These are phyloP conservation scores for Lepidonotus clava DNA, from an alignment of 2,888 invertebrate genomes.

Conservation along the genomic window DNA sequence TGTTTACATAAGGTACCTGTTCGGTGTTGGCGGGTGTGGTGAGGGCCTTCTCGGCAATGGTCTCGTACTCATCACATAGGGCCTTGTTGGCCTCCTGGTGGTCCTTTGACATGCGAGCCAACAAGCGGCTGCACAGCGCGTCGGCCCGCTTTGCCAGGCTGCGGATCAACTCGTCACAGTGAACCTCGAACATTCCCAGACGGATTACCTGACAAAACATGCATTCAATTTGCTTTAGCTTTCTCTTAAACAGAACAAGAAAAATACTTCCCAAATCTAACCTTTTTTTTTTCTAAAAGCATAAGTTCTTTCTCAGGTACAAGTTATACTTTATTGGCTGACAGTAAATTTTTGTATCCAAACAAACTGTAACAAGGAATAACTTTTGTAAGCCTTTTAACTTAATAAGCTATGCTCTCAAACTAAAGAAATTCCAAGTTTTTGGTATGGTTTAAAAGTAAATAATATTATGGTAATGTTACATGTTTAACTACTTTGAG, in stretches of 20 bases:
- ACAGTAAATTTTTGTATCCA: too few relatives aligned
- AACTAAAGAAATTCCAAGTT: too few relatives aligned
- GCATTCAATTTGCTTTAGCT: not conserved
- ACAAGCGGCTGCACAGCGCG: conserved; percentile 85
- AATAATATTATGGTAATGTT: too few relatives aligned
- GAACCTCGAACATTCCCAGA: conserved; percentile 92
- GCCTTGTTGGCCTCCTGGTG: conserved; percentile 89
- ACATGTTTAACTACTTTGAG: too few relatives aligned
- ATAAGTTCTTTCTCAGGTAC: too few relatives aligned
- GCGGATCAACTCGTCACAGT: conserved; percentile 88
- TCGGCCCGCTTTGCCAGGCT: conserved; percentile 87
- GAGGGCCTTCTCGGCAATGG: conserved; percentile 88
- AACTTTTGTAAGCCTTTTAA: too few relatives aligned
- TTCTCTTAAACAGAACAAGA: not conserved
- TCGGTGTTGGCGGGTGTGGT: conserved; percentile 91
- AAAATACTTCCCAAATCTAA: not conserved
- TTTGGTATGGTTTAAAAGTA: too few relatives aligned
- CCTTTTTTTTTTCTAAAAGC: too few relatives aligned
- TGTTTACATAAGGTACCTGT: too few relatives aligned
- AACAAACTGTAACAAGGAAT: too few relatives aligned
- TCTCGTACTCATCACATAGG: conserved; percentile 92
- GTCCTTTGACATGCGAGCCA: conserved; percentile 88
- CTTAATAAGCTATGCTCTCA: too few relatives aligned
- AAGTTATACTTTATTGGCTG: too few relatives aligned
- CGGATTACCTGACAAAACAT: conserved; percentile 83